Base-by-base conservation (phyloP, 2,888 invertebrate species). In the Melieria picta region DNA sequence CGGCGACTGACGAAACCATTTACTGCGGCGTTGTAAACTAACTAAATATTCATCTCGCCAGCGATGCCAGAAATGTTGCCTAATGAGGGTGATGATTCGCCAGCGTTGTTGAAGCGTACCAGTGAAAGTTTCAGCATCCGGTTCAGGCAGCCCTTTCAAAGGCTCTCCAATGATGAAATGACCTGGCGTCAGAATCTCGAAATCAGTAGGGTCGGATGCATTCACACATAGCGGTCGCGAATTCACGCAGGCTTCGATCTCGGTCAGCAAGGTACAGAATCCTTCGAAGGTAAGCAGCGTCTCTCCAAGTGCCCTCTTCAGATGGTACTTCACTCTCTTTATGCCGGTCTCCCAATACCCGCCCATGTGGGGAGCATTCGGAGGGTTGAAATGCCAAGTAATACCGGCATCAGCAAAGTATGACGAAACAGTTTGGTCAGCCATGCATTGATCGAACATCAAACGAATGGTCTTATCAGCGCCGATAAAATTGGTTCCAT, bases 141-240 rank as follows among this genome's bases (percentile, higher is more conserved):
- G 70, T 13, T 67, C 67, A 45, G 74, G 74, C 16, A 68, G 60
- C 2, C 70, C 62, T 9, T 68, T 60, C n/a, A 76, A 13, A 4
- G 74, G 68, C n/a, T 74, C 74, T 9, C 71, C 74, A 42, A 75
- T 69, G 16, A 76, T 61, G 56, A 74, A 75, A 11, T 72, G 71
- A 1, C 72, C 71, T 30, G 72, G 66, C 7, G 75, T 71, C 56
- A 75, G 50, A 7, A 72, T 50, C 48, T 67, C 65, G n/a, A 63
- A 47, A 16, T 70, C 69, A 4, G 50, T 45, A 9, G 56, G 48
- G 47, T 69, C 63, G 5, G 52, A 30, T 5, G 63, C 16, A n/a
- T 65, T 55, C n/a, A 55, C 46, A 30, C 52, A 45, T n/a, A 63
- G 43, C 3, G 72, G 72, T 4, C 67, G 45, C 5, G 72, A 71